Evolutionary conservation across 2,113 vertebrate species (phyloP).

Genomic region (Alces alces): DNA sequence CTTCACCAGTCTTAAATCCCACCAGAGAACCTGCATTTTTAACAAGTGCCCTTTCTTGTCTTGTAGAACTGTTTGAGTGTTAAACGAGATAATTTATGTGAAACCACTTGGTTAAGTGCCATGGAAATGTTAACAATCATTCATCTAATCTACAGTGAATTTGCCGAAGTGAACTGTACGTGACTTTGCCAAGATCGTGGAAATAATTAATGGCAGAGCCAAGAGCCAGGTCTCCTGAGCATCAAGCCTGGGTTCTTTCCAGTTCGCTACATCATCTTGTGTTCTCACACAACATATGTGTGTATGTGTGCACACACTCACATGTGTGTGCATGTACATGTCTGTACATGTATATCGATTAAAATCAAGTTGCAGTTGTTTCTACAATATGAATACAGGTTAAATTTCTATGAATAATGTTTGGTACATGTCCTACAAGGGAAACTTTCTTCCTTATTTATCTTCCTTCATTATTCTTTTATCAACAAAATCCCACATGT

Average conservation of each 20-base stretch:
- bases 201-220: background rate
- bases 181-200: background rate
- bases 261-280: accelerated
- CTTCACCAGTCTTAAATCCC: background rate
- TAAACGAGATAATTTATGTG: background rate
- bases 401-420: too few relatives aligned
- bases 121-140: background rate
- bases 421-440: background rate
- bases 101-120: background rate
- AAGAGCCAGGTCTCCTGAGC: background rate
- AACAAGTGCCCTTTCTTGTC: background rate
- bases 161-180: background rate
- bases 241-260: background rate
- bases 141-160: background rate
- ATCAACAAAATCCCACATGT: background rate
- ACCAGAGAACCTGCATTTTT: background rate
- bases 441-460: background rate
- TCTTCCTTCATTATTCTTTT: background rate
- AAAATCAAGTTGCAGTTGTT: background rate
- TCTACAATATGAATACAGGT: background rate
- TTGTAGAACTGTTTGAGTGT: background rate
- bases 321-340: too few relatives aligned
- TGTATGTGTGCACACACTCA: background rate
- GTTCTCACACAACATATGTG: background rate
- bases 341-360: background rate